These are phyloP conservation scores for Equus przewalskii DNA, from an alignment of 2,113 vertebrate genomes.

Conservation along the genomic window DNA sequence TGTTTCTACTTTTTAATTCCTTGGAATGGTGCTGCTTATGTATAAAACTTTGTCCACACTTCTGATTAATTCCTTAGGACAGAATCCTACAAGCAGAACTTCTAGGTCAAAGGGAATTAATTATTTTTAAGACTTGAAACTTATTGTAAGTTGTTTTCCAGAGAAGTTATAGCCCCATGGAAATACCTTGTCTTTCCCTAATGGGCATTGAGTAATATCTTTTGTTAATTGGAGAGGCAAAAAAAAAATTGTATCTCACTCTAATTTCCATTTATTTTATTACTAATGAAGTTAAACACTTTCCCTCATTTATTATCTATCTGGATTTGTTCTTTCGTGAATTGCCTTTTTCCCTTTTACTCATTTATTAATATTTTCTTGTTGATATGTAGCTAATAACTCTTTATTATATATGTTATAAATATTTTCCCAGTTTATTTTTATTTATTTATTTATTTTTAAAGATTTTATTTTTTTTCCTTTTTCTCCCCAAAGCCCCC, in stretches of 20 bases:
- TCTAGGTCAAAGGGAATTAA: not conserved
- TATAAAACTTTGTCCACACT: not conserved
- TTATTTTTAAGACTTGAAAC: not conserved
- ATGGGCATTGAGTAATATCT: not conserved
- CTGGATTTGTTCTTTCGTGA: constrained; percentile 31
- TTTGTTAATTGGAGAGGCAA: not conserved
- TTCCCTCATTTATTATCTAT: not conserved
- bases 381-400: not conserved
- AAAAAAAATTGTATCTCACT: not conserved
- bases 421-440: constrained; percentile 44
- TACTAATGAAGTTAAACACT: not conserved
- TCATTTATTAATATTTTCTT: constrained; percentile 12
- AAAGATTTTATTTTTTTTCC: too few species aligned
- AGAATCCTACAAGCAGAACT: not conserved
- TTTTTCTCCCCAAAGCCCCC: too few species aligned
- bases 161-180: not conserved
- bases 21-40: not conserved
- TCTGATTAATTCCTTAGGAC: not conserved
- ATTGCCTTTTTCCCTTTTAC: not conserved
- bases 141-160: not conserved
- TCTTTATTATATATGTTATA: not conserved
- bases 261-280: constrained; percentile 52
- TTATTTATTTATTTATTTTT: too few species aligned
- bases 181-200: not conserved
- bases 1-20: constrained; percentile 41